Conservation (phyloP, 2,113 vertebrate genomes). For the Hirundichthys speculiger region DNA sequence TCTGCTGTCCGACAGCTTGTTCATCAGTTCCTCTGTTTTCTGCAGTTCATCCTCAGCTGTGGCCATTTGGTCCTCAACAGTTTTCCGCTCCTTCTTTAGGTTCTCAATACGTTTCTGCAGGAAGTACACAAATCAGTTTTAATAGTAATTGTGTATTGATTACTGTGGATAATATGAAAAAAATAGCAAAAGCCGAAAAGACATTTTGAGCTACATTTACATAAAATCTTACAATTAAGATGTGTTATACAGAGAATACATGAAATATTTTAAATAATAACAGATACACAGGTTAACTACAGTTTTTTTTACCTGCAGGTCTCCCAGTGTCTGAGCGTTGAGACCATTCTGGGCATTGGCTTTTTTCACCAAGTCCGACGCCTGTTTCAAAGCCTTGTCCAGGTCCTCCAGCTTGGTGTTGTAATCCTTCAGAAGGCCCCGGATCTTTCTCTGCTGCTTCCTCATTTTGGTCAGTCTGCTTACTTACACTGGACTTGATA, state of each 20-base stretch:
- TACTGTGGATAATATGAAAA: neutral
- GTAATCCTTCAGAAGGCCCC: slow-evolving; percentile 79
- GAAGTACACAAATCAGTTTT: neutral
- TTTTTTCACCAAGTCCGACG: slow-evolving; percentile 77
- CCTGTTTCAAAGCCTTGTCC: slow-evolving; percentile 81
- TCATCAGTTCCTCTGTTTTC: slow-evolving; percentile 76
- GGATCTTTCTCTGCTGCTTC: slow-evolving; percentile 79
- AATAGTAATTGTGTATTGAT: neutral
- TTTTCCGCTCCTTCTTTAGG: slow-evolving; percentile 77
- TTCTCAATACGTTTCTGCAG: slow-evolving; percentile 82
- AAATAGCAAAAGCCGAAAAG: neutral
- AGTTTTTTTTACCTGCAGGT: slow-evolving; percentile 84
- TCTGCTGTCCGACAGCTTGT: slow-evolving; percentile 83
- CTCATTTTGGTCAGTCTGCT: slow-evolving; percentile 79
- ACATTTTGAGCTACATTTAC: neutral
- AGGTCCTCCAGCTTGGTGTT: slow-evolving; percentile 87
- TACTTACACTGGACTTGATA: slow-evolving; percentile 82
- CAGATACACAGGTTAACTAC: neutral
- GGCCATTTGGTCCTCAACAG: slow-evolving; percentile 76
- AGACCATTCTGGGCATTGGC: slow-evolving; percentile 85
- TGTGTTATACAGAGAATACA: too few species aligned
- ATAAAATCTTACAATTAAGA: too few species aligned
- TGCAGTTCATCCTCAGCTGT: slow-evolving; percentile 81
- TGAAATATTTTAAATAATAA: too few species aligned
- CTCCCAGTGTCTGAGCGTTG: slow-evolving; percentile 78